Evolutionary conservation across 2,888 invertebrate species (phyloP).

Genomic region (Tetragonula carbonaria): DNA sequence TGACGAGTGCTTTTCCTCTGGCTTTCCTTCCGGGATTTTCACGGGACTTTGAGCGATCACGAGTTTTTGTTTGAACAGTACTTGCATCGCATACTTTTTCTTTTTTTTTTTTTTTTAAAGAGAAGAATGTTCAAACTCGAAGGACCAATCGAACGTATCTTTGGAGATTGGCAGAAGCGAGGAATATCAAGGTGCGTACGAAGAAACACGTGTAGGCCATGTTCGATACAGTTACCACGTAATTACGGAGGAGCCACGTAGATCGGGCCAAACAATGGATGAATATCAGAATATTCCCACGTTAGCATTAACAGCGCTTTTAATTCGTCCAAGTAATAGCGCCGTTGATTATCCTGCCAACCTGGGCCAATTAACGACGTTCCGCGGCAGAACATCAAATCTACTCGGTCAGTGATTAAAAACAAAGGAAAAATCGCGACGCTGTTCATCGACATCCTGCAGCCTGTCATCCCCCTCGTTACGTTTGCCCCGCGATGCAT

Average conservation of each 20-base stretch:
- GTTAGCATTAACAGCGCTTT: conserved; percentile 68
- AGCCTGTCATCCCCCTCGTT: conserved; percentile 49
- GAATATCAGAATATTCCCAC: conserved; percentile 66
- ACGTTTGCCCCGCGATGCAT: conserved; percentile 32
- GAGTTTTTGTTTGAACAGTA: not conserved
- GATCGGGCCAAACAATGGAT: conserved; percentile 61
- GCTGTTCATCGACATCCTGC: conserved; percentile 60
- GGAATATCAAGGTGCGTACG: conserved; percentile 4
- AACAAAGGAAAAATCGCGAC: conserved; percentile 60
- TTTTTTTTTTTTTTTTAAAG: too few relatives aligned
- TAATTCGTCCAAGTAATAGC: conserved; percentile 69
- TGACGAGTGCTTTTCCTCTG: not conserved
- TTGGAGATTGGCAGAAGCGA: conserved; percentile 7
- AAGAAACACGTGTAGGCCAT: conserved; percentile 18
- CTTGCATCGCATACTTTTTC: too few relatives aligned
- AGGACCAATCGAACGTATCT: not conserved
- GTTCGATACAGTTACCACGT: conserved; percentile 60
- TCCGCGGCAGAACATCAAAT: conserved; percentile 55
- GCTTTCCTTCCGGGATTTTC: not conserved
- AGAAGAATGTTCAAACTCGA: too few relatives aligned
- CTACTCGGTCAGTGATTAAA: conserved; percentile 62
- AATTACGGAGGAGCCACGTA: conserved; percentile 48
- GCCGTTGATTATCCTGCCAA: conserved; percentile 63
- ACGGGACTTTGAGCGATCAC: not conserved
- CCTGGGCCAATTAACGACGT: conserved; percentile 66